phyloP scores from a whole-genome alignment of 2,113 vertebrate species.

The Cyanistes caeruleus region DNA sequence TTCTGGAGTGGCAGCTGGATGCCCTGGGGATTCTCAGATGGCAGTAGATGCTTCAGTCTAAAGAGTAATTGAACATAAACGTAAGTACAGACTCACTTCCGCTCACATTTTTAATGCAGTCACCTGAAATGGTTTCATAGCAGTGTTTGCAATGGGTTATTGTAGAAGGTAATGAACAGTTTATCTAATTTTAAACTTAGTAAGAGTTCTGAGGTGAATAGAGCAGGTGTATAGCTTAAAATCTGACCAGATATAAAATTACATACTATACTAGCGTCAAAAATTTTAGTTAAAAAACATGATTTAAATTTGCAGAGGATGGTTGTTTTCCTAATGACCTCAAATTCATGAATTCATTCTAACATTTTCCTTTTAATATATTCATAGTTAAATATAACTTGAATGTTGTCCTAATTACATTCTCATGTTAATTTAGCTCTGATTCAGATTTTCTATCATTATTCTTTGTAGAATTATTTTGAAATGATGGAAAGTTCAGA shows the following conservation, averaged over 20 bases:
- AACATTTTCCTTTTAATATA: constrained; percentile 51
- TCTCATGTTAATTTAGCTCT: constrained; percentile 66
- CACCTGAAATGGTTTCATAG: background rate
- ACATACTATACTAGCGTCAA: background rate
- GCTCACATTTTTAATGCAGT: background rate
- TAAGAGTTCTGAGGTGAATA: background rate
- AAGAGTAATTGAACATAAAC: background rate
- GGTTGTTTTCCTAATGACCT: constrained; percentile 31
- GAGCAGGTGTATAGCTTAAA: background rate
- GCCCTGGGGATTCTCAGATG: background rate
- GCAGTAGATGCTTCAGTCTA: background rate
- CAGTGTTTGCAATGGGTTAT: background rate
- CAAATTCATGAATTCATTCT: constrained; percentile 13
- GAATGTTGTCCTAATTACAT: constrained; percentile 65
- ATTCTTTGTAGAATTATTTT: constrained; percentile 64
- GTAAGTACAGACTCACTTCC: background rate
- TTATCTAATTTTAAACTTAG: background rate
- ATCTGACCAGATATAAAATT: background rate
- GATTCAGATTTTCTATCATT: constrained; percentile 60
- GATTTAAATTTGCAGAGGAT: background rate
- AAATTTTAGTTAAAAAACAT: background rate
- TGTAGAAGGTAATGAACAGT: background rate
- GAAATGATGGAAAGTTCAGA: constrained; percentile 43
- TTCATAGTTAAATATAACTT: constrained; percentile 67
- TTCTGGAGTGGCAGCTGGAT: constrained; percentile 30